phyloP scores from a whole-genome alignment of 2,797 vertebrate species.

The Phyllotis vaccarum region DNA sequence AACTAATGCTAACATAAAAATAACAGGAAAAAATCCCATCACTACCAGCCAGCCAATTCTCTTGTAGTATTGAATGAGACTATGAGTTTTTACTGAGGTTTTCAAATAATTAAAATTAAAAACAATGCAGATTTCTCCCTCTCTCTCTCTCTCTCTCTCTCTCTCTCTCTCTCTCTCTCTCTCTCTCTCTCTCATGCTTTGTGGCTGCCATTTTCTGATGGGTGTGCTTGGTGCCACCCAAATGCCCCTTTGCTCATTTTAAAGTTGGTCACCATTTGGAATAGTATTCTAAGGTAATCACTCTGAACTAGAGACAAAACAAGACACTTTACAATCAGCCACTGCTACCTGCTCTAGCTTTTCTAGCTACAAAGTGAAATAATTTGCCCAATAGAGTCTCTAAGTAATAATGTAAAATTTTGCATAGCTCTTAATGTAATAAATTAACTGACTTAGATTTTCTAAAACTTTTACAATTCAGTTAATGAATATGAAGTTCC shows the following conservation, averaged over 20 bases:
- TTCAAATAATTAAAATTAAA: constrained; percentile 40
- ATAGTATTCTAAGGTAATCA: neutral
- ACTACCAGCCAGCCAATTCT: neutral
- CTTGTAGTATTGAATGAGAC: neutral
- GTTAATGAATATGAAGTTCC: constrained; percentile 27
- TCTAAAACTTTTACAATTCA: neutral
- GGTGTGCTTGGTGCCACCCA: neutral
- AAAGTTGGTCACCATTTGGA: constrained; percentile 12
- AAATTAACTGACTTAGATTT: constrained; percentile 49
- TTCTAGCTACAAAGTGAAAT: constrained; percentile 4
- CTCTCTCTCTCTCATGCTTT: constrained; percentile 2
- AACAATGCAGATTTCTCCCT: neutral
- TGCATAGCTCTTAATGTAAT: constrained; percentile 46
- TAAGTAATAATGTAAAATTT: constrained; percentile 36
- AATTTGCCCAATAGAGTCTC: constrained; percentile 14
- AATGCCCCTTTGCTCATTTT: constrained; percentile 28
- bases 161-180: neutral
- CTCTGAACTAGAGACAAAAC: neutral
- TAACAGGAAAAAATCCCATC: neutral
- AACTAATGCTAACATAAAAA: constrained; percentile 12
- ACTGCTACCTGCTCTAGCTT: constrained; percentile 13
- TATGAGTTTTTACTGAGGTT: neutral
- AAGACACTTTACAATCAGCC: constrained; percentile 10
- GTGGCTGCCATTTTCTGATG: neutral
- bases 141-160: constrained; percentile 31